Conservation (phyloP, 2,888 invertebrate species). For the Perizoma flavofasciatum region DNA sequence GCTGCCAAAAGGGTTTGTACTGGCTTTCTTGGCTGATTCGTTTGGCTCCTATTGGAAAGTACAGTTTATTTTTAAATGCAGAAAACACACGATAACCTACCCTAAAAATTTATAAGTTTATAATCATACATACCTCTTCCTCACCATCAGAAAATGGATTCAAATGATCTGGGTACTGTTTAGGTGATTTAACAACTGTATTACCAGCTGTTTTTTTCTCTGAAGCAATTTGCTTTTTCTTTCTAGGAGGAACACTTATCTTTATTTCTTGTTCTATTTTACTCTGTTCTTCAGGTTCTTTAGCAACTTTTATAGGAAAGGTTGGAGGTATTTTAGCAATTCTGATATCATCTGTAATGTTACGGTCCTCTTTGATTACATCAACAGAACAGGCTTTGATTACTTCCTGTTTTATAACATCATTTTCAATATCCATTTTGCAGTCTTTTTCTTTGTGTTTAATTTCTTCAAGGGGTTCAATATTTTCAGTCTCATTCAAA, state of each 20-base stretch:
- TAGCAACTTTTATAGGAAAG: slow-evolving; percentile 13
- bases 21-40: slow-evolving; percentile 57
- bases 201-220: slow-evolving; percentile 45
- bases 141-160: slow-evolving; percentile 92
- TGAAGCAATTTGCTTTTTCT: slow-evolving; percentile 60
- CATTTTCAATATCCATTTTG: slow-evolving; percentile 36
- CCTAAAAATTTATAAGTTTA: not conserved
- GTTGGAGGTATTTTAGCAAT: slow-evolving; percentile 57
- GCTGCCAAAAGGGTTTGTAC: slow-evolving; percentile 89
- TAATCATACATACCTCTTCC: slow-evolving; percentile 59
- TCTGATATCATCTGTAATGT: slow-evolving; percentile 73
- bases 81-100: not conserved
- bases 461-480: slow-evolving; percentile 42
- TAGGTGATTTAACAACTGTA: slow-evolving; percentile 38
- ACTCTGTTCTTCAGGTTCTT: slow-evolving; percentile 38
- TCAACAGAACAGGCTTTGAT: slow-evolving; percentile 34
- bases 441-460: slow-evolving; percentile 49
- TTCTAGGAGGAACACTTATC: slow-evolving; percentile 75
- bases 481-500: slow-evolving; percentile 46
- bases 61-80: not conserved
- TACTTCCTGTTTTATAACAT: slow-evolving; percentile 37
- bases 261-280: slow-evolving; percentile 56
- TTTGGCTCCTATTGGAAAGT: slow-evolving; percentile 27
- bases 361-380: slow-evolving; percentile 53
- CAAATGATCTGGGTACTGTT: slow-evolving; percentile 89